A percentile compares a stretch with the other conserved stretches of the same genome.
phyloP scores from a whole-genome alignment of 2,888 invertebrate genomes.

The Ecdyonurus torrentis region DNA sequence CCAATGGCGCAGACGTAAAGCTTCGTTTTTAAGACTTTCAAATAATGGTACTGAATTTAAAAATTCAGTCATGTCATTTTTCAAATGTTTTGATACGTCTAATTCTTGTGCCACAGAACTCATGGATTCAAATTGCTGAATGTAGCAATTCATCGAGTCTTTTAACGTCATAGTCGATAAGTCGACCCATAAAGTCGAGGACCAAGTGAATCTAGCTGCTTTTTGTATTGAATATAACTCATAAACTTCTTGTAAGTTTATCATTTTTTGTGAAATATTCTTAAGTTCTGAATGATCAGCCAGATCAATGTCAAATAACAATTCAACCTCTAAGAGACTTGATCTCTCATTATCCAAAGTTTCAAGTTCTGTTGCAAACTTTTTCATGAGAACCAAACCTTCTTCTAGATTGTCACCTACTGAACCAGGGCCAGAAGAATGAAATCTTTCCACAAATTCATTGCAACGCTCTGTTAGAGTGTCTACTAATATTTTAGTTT shows the following conservation, averaged over 20 bases:
- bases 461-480: neutral
- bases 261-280: neutral
- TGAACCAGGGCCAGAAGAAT: neutral
- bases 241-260: neutral
- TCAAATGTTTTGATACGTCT: constrained; percentile 48
- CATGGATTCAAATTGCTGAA: constrained; percentile 60
- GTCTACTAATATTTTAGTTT: neutral
- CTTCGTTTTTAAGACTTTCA: constrained; percentile 81
- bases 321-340: neutral
- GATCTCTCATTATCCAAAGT: neutral
- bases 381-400: neutral
- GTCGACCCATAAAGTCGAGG: constrained; percentile 74
- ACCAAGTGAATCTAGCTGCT: constrained; percentile 61
- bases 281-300: neutral
- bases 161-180: constrained; percentile 66
- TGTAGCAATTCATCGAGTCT: constrained; percentile 72
- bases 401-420: neutral
- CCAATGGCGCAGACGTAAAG: constrained; percentile 83
- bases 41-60: constrained; percentile 74
- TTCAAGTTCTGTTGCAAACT: neutral
- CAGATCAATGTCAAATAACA: neutral
- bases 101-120: constrained; percentile 39
- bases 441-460: neutral
- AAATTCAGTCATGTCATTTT: constrained; percentile 77
- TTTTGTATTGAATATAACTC: constrained; percentile 12